A percentile compares a stretch with the other conserved stretches of the same genome.
Evolutionary conservation across 2,797 vertebrate species (phyloP).

Genomic region (Phyllotis vaccarum): DNA sequence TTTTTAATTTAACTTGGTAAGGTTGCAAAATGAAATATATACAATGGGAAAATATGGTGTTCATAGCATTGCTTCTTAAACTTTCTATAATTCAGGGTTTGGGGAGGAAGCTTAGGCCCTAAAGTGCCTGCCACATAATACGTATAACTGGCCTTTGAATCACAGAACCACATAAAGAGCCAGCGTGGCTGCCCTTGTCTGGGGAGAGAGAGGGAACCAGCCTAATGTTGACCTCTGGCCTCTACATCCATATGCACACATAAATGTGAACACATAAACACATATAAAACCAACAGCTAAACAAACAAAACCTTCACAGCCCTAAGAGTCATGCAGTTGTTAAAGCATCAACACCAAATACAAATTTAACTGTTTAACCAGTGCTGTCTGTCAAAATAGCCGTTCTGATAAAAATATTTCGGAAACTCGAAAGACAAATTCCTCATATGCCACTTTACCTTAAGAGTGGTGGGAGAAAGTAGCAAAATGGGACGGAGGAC

Average conservation of each 20-base stretch:
- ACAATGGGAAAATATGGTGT: not conserved
- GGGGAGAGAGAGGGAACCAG: not conserved
- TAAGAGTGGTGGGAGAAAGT: not conserved
- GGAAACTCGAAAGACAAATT: not conserved
- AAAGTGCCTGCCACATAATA: not conserved
- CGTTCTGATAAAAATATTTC: not conserved
- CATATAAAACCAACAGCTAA: not conserved
- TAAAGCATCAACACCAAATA: not conserved
- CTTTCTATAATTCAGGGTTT: too few relatives aligned
- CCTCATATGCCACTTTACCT: not conserved
- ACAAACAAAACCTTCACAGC: not conserved
- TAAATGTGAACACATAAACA: not conserved
- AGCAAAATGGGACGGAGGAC: not conserved
- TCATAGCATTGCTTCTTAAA: not conserved
- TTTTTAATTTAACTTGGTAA: not conserved
- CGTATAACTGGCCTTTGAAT: not conserved
- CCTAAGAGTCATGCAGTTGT: conserved; percentile 26
- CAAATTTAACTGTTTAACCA: not conserved
- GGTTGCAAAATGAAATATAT: not conserved
- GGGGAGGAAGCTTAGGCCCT: not conserved
- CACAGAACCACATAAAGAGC: not conserved
- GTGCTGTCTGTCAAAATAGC: not conserved
- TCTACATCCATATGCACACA: not conserved
- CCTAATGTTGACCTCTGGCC: not conserved
- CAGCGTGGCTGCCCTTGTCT: not conserved